Evolutionary conservation across 2,888 invertebrate species (phyloP).

Genomic region (Nephrotoma appendiculata): DNA sequence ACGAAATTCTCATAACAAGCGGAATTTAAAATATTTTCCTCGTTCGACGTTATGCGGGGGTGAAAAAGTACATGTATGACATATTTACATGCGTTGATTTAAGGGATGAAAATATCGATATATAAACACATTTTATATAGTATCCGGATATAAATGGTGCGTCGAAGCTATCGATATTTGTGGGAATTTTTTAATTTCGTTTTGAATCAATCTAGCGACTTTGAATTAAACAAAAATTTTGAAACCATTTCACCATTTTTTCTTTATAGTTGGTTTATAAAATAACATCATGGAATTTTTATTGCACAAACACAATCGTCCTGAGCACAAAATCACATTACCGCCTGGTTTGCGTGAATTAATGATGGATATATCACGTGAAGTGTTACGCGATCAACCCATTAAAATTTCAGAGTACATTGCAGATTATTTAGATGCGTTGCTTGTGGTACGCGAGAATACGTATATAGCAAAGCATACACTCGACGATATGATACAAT

Average conservation of each 20-base stretch:
- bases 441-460: conserved; percentile 42
- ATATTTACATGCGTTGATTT: neutral
- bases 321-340: conserved; percentile 17
- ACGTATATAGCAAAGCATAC: neutral
- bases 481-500: neutral
- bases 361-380: conserved; percentile 50
- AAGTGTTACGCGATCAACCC: conserved; percentile 47
- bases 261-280: neutral
- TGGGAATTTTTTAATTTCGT: neutral
- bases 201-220: neutral
- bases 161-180: neutral
- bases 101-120: neutral
- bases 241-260: neutral
- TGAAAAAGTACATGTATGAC: neutral
- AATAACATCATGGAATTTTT: conserved; percentile 3
- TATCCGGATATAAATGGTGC: neutral
- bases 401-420: conserved; percentile 41
- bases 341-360: conserved; percentile 49
- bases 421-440: conserved; percentile 43
- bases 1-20: neutral
- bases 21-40: neutral
- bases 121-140: neutral
- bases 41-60: neutral
- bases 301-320: neutral
- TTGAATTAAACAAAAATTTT: neutral